Evolutionary conservation across 2,888 invertebrate genomes (phyloP).

Genomic region (Pristionchus exspectatus): DNA sequence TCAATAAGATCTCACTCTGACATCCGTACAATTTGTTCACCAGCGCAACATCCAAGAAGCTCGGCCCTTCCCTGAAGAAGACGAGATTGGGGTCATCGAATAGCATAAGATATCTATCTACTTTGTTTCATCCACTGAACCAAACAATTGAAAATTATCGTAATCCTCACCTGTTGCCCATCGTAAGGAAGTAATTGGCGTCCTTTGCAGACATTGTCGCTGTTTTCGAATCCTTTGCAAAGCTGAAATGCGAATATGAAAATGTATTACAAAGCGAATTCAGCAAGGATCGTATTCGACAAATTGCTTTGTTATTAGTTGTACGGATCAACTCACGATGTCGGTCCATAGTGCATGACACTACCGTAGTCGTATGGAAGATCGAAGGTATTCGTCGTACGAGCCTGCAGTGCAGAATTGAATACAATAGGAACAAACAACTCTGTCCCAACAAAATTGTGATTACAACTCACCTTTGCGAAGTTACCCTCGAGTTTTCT

Average conservation of each 20-base stretch:
- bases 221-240: conserved; percentile 2
- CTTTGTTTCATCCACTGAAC: too few relatives aligned
- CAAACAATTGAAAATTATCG: too few relatives aligned
- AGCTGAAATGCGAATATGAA: conserved; percentile 11
- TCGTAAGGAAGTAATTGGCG: conserved; percentile 23
- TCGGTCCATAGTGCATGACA: conserved; percentile 52
- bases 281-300: too few relatives aligned
- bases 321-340: not conserved
- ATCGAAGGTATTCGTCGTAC: not conserved
- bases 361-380: conserved; percentile 48
- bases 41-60: conserved; percentile 32
- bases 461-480: not conserved
- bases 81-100: too few relatives aligned
- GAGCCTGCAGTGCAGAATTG: not conserved
- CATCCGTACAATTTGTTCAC: conserved; percentile 46
- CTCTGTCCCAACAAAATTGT: not conserved
- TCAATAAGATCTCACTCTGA: not conserved
- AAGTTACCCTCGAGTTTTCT: conserved; percentile 5
- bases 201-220: conserved; percentile 32
- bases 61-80: conserved; percentile 1
- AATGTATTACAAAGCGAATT: not conserved
- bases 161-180: conserved; percentile 6
- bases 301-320: not conserved
- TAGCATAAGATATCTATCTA: too few relatives aligned
- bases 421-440: not conserved